phyloP scores from a whole-genome alignment of 2,888 invertebrate genomes.

The Cheilosia grossa region DNA sequence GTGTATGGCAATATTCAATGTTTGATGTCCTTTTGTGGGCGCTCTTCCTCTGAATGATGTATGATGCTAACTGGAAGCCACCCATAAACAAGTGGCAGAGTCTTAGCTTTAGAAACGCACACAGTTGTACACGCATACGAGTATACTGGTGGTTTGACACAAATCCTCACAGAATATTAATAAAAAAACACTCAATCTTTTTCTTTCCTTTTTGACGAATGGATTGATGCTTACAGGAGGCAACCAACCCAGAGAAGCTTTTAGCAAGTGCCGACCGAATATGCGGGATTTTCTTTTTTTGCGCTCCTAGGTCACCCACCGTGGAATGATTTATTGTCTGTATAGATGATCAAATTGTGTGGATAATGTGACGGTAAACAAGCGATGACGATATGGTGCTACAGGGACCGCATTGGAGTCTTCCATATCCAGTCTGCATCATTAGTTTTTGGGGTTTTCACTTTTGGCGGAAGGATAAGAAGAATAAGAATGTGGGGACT shows the following conservation, averaged over 20 bases:
- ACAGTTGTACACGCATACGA: not conserved
- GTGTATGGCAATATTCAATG: constrained; percentile 48
- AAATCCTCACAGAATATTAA: constrained; percentile 60
- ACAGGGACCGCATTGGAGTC: not conserved
- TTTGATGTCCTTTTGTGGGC: constrained; percentile 56
- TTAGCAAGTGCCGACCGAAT: constrained; percentile 30
- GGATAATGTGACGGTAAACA: constrained; percentile 75
- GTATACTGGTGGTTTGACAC: not conserved
- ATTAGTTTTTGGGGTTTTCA: constrained; percentile 52
- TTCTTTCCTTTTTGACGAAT: constrained; percentile 59
- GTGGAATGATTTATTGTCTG: constrained; percentile 70
- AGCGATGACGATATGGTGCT: constrained; percentile 63
- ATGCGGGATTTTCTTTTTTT: not conserved
- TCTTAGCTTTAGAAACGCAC: constrained; percentile 44
- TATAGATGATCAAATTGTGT: constrained; percentile 72
- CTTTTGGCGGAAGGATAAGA: constrained; percentile 37
- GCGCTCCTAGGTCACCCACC: constrained; percentile 57
- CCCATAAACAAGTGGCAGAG: constrained; percentile 54
- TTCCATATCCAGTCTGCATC: constrained; percentile 44
- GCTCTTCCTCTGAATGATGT: constrained; percentile 46
- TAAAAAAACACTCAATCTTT: constrained; percentile 73
- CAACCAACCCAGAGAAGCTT: constrained; percentile 52
- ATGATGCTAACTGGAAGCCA: constrained; percentile 51
- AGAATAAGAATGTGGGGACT: constrained; percentile 9
- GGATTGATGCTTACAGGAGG: constrained; percentile 68